phyloP scores from a whole-genome alignment of 2,797 vertebrate species.

The Acridotheres tristis region DNA sequence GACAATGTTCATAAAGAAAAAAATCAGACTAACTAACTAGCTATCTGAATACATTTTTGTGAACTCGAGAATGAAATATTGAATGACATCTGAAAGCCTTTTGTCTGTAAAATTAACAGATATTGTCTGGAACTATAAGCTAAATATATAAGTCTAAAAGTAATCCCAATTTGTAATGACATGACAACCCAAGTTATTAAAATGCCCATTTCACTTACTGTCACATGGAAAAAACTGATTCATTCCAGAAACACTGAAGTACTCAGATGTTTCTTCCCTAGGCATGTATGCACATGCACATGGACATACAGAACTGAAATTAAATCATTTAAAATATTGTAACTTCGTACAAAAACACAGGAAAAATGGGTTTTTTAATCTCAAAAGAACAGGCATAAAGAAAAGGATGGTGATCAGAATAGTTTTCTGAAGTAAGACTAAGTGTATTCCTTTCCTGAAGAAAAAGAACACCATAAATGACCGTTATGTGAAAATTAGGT shows the following conservation, averaged over 20 bases:
- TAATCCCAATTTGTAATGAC: neutral
- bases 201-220: neutral
- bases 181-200: neutral
- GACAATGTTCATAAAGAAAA: neutral
- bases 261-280: neutral
- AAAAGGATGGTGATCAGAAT: fast-evolving
- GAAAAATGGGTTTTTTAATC: neutral
- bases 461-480: neutral
- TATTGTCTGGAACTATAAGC: neutral
- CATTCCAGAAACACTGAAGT: neutral
- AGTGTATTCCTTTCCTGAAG: neutral
- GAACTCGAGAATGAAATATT: neutral
- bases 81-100: neutral
- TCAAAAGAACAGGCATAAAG: neutral
- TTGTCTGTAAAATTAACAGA: neutral
- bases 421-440: neutral
- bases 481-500: neutral
- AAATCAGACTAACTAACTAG: neutral
- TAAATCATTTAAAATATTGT: neutral
- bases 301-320: neutral
- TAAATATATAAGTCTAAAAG: neutral
- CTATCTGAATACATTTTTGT: neutral
- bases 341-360: neutral
- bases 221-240: neutral
- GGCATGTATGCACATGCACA: neutral